Base-by-base conservation (phyloP, 2,797 vertebrate species). In the Dallia pectoralis region DNA sequence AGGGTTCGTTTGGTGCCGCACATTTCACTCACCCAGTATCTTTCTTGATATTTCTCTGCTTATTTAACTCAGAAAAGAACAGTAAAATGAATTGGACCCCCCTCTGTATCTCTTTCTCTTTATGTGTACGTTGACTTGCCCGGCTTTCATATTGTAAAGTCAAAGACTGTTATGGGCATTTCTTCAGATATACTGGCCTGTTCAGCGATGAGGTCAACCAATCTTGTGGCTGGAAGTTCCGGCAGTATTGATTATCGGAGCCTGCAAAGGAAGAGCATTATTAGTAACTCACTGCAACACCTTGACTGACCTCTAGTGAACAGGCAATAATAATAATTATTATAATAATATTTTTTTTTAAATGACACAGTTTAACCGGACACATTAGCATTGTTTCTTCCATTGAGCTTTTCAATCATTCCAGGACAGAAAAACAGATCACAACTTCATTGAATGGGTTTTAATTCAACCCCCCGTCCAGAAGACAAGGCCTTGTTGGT, bases 401-500 rank as follows among this genome's bases (percentile, higher is more conserved):
- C 75, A 83, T 82, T 12, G 69, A 84, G 77, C n/a, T 8, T 70
- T 4, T 47, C 82, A 71, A 51, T 69, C 30, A 79, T 77, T 79
- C 77, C 85, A 88, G 87, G 84, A 85, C 82, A 83, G 73, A 74
- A 79, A 82, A 77, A 79, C 29, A 6, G 84, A 89, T 87, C 85
- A 83, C 83, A 67, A 72, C 76, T 64, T 71, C 80, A 53, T 87
- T 84, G 71, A 51, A 0, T 67, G 62, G 78, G 79, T 84, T 84
- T 70, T 82, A 85, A 86, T 88, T n/a, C n/a, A n/a, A n/a, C 40
- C 82, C 75, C 56, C 7, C 67, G 81, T 79, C 53, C 22, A 7
- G 71, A 77, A 82, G 74, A 25, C 61, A 47, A 68, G 69, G 70
- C 69, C 82, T 78, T 81, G 11, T 9, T 22, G 9, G 53, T 75